A percentile compares a stretch with the other conserved stretches of the same genome.
Evolutionary conservation across 2,113 vertebrate genomes (phyloP).

Genomic region (Oophaga pumilio): DNA sequence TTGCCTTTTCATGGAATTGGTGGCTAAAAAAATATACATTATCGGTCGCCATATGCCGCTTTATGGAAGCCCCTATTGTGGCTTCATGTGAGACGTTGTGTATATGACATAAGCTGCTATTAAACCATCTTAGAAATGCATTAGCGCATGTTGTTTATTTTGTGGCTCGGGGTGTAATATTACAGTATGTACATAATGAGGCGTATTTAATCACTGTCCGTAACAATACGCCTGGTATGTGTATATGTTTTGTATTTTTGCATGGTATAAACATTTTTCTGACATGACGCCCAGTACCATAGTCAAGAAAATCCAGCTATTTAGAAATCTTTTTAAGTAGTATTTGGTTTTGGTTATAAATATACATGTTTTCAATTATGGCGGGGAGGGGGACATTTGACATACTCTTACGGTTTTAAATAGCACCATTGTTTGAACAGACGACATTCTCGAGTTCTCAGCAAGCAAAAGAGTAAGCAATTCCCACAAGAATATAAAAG

Average conservation of each 20-base stretch:
- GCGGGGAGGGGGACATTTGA: neutral
- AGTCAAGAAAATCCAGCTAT: neutral
- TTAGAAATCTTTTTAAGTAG: neutral
- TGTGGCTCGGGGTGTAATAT: neutral
- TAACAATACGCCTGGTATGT: neutral
- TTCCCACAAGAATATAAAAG: neutral
- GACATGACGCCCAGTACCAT: neutral
- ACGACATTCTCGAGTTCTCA: neutral
- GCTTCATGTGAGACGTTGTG: no score
- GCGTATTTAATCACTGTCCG: neutral
- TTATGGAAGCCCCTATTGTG: neutral
- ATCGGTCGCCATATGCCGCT: neutral
- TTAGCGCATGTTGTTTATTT: neutral
- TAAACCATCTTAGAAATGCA: neutral
- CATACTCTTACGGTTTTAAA: neutral
- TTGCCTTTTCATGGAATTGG: no score
- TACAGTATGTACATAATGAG: neutral
- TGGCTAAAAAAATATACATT: no score
- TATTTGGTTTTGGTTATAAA: neutral
- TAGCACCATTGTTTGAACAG: constrained; percentile 2
- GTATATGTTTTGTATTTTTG: neutral
- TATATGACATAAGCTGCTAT: neutral
- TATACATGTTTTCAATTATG: neutral
- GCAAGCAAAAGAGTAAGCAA: neutral
- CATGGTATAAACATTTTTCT: neutral